Evolutionary conservation across 2,888 invertebrate species (phyloP), one percentile per base, ranked within the genome.

Genomic region (Loripinus fragilis): DNA sequence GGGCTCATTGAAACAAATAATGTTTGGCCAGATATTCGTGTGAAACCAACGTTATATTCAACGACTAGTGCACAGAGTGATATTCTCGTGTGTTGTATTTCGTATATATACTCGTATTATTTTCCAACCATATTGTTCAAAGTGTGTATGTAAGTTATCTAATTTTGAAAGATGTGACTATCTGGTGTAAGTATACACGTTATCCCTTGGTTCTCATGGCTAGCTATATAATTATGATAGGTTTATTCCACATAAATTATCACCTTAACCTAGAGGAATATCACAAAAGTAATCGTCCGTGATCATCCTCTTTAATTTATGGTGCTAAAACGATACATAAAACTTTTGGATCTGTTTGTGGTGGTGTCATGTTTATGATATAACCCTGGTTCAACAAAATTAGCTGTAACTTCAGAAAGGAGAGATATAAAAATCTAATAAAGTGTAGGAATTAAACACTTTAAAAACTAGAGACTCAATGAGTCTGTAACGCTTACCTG

Each of bases 201-300:
- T 20, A 45, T 12, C 3, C 7, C n/a, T 8, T 20, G 45, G n/a
- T 45, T 45, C 45, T 45, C 45, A 45, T 45, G n/a, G 15, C 17
- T 3, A 45, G n/a, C 45, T 20, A 45, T 45, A 20, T 45, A 70
- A 64, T 75, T 70, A 75, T 72, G 42, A 71, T 71, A 65, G 55
- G 68, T 60, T 67, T 23, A 50, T 55, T 67, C 48, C 42, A 71
- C 42, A 71, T 76, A 76, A 76, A 76, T 76, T 71, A 68, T 71
- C 52, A 76, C 48, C 55, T 41, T 23, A 71, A 55, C 71, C 45
- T 66, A 25, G 52, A 68, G 30, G 66, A 52, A 76, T 76, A 60
- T 45, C 68, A 42, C 38, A 68, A 76, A n/a, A 28, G 45, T 45
- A 45, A 45, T 45, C 45, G n/a, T 3, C 45, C 38, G 38, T 45